Conservation (phyloP, 2,888 invertebrate genomes). For the Aspidiotus rigidus region DNA sequence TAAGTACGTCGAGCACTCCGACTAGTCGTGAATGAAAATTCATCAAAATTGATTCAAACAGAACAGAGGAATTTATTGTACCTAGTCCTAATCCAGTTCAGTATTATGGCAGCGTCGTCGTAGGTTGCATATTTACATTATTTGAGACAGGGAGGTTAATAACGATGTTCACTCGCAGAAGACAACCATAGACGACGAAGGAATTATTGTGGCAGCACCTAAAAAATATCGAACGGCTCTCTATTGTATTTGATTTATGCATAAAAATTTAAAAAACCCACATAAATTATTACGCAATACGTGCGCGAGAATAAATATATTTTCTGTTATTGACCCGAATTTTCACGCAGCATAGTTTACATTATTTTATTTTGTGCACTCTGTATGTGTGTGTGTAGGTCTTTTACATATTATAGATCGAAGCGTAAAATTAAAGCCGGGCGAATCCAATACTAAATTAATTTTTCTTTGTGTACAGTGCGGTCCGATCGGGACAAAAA, state of each 20-base stretch:
- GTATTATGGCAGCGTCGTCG: no score
- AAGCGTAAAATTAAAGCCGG: constrained; percentile 29
- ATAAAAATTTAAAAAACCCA: constrained; percentile 1
- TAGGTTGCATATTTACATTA: background rate
- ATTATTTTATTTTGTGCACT: background rate
- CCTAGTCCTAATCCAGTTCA: no score
- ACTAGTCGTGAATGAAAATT: no score
- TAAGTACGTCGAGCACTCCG: no score
- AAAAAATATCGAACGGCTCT: no score
- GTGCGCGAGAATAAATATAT: constrained; percentile 14
- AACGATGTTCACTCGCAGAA: background rate
- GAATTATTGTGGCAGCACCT: constrained; percentile 6
- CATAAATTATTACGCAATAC: constrained; percentile 11
- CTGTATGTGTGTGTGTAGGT: no score
- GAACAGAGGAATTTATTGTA: no score
- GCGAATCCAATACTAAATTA: constrained; percentile 33
- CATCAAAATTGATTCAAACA: no score
- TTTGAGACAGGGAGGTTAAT: background rate
- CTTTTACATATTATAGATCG: background rate
- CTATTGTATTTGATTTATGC: background rate
- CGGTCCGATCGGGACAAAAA: background rate
- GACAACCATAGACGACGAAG: background rate
- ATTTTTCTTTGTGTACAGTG: constrained; percentile 23
- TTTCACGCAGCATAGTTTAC: background rate
- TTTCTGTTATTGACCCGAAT: constrained; percentile 30